phyloP scores from a whole-genome alignment of 2,113 vertebrate species.

The Oreotrochilus melanogaster region DNA sequence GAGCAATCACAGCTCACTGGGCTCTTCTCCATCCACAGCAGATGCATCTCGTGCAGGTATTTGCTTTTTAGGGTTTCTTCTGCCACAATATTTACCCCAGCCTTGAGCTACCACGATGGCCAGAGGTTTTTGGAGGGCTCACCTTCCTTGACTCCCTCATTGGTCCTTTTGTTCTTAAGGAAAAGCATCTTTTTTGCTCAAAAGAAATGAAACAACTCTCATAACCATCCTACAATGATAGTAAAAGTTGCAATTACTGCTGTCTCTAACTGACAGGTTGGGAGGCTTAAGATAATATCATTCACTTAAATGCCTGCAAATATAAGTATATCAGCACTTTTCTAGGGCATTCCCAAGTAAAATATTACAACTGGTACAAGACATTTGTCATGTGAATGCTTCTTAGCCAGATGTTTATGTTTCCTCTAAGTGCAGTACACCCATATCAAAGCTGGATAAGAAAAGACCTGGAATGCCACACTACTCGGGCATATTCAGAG shows the following conservation, averaged over 20 bases:
- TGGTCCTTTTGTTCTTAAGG: background rate
- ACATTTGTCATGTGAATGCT: background rate
- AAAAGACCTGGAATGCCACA: background rate
- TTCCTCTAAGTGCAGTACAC: background rate
- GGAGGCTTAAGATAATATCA: slow-evolving; percentile 6
- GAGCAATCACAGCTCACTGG: background rate
- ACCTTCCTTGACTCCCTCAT: background rate
- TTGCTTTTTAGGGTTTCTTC: background rate
- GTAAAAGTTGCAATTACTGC: background rate
- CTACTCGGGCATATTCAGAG: background rate
- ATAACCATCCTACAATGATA: background rate
- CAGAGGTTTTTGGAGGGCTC: background rate
- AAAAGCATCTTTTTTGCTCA: background rate
- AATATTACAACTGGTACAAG: background rate
- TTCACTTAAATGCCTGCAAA: slow-evolving; percentile 15
- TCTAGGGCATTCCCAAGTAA: slow-evolving; percentile 21
- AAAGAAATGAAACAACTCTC: background rate
- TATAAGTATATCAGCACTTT: slow-evolving; percentile 12
- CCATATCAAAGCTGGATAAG: background rate
- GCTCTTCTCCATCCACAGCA: background rate
- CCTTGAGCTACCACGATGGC: background rate
- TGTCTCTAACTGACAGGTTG: slow-evolving; percentile 7
- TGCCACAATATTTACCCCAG: background rate
- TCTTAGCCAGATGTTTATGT: slow-evolving; percentile 31
- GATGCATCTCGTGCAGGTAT: background rate